Percentiles rank a stretch among this genome's conserved stretches.
Evolutionary conservation across 1,140 invertebrate species (phyloP).

Genomic region (Penaeus japonicus): DNA sequence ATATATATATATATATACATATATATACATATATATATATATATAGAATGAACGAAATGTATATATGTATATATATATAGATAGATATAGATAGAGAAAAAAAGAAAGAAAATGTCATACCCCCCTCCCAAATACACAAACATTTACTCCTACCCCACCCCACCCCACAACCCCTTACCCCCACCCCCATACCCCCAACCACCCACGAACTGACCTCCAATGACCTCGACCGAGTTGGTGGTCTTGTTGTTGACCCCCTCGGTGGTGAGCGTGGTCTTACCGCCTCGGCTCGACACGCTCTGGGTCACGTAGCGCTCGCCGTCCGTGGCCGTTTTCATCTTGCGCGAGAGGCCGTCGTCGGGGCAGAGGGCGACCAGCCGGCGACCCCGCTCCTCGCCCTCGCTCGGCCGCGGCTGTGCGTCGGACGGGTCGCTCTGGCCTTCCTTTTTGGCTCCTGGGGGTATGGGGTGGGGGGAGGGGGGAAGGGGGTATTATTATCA

Average conservation of each 20-base stretch:
- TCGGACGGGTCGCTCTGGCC: not conserved
- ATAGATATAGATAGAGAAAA: not conserved
- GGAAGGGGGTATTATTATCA: not conserved
- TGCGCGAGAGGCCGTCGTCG: constrained; percentile 19
- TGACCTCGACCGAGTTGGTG: constrained; percentile 51
- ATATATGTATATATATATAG: not conserved
- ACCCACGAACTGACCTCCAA: constrained; percentile 17
- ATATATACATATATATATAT: not conserved
- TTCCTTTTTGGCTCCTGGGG: not conserved
- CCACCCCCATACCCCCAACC: not conserved
- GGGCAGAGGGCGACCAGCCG: too few relatives aligned
- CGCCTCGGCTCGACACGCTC: constrained; percentile 16
- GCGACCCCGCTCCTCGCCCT: not conserved
- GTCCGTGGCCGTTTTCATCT: constrained; percentile 42
- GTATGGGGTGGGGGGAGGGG: not conserved
- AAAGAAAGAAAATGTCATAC: too few relatives aligned
- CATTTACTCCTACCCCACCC: not conserved
- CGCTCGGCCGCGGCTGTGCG: not conserved
- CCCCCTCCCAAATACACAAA: not conserved
- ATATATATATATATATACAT: constrained; percentile 9
- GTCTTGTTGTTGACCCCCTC: constrained; percentile 52
- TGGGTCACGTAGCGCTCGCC: constrained; percentile 50
- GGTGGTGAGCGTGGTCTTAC: constrained; percentile 34
- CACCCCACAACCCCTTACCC: not conserved
- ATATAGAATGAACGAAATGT: not conserved